These are phyloP conservation scores for Calyptommatus sinebrachiatus DNA, from an alignment of 2,113 vertebrate species.

Conservation along the genomic window DNA sequence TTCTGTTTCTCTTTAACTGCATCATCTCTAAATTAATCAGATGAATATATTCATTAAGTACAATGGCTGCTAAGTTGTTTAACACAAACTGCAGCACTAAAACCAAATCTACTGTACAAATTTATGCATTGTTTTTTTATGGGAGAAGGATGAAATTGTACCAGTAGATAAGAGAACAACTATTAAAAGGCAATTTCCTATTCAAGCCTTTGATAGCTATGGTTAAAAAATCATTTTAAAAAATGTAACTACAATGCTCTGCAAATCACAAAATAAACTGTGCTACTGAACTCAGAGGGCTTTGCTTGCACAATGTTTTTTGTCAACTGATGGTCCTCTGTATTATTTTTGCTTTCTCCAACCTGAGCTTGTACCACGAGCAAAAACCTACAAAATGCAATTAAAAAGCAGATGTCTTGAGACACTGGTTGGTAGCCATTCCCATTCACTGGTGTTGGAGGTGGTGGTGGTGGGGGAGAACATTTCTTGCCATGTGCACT, in stretches of 20 bases:
- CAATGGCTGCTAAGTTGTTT: slow-evolving; percentile 14
- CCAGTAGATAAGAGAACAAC: slow-evolving; percentile 16
- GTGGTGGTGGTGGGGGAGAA: no score
- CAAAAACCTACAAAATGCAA: not conserved
- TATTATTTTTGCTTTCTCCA: not conserved
- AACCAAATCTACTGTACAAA: not conserved
- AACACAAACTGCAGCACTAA: slow-evolving; percentile 5
- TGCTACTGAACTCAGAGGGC: not conserved
- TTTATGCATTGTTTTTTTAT: slow-evolving; percentile 20
- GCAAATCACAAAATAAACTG: not conserved
- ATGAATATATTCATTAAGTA: slow-evolving; percentile 22
- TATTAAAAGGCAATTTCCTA: slow-evolving; percentile 11
- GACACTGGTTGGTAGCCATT: no score
- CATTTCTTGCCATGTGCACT: no score
- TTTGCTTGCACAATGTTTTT: not conserved
- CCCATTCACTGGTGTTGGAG: no score
- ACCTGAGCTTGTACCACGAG: not conserved
- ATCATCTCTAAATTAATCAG: slow-evolving; percentile 23
- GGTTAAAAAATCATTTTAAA: not conserved
- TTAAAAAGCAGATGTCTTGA: not conserved
- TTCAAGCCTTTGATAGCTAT: not conserved
- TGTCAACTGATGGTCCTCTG: no score
- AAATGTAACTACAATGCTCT: not conserved
- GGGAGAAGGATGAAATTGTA: slow-evolving; percentile 8
- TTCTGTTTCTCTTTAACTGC: slow-evolving; percentile 6